phyloP scores from a whole-genome alignment of 2,797 vertebrate species.

The Emys orbicularis region DNA sequence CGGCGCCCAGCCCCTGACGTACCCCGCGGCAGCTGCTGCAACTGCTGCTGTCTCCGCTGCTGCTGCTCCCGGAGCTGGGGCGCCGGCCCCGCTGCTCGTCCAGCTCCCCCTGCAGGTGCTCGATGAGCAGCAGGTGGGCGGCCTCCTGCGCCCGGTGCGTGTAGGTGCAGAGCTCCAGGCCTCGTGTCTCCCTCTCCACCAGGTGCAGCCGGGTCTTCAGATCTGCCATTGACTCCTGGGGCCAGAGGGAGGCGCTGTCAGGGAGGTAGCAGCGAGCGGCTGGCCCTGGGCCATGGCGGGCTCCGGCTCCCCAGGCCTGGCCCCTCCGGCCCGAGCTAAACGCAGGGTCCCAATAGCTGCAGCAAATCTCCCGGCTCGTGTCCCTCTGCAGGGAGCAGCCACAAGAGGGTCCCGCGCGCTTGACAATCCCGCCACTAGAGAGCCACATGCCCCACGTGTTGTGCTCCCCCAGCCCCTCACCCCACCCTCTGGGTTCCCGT shows the following conservation, averaged over 20 bases:
- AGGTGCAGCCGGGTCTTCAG: constrained; percentile 84
- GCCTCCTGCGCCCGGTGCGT: constrained; percentile 51
- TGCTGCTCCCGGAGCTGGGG: constrained; percentile 14
- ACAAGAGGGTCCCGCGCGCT: background rate
- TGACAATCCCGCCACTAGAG: no score
- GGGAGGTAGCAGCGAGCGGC: background rate
- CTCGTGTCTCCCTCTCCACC: constrained; percentile 85
- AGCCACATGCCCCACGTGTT: no score
- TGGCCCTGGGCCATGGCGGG: background rate
- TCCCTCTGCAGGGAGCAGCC: no score
- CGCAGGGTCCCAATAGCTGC: background rate
- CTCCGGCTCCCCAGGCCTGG: background rate
- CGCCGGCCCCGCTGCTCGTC: constrained; percentile 35
- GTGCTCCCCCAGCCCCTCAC: background rate
- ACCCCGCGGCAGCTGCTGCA: background rate
- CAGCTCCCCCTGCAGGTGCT: constrained; percentile 80
- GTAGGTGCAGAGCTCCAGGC: constrained; percentile 84
- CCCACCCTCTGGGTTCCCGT: no score
- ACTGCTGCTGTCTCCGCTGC: constrained; percentile 12
- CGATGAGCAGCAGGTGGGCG: constrained; percentile 80
- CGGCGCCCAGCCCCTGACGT: background rate
- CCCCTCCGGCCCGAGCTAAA: background rate
- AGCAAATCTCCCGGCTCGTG: background rate
- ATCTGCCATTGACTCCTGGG: constrained; percentile 90
- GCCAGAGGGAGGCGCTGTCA: accelerated